A percentile compares a stretch with the other conserved stretches of the same genome.
Evolutionary conservation across 2,888 invertebrate genomes (phyloP).

Genomic region (Agonopterix heracliana): DNA sequence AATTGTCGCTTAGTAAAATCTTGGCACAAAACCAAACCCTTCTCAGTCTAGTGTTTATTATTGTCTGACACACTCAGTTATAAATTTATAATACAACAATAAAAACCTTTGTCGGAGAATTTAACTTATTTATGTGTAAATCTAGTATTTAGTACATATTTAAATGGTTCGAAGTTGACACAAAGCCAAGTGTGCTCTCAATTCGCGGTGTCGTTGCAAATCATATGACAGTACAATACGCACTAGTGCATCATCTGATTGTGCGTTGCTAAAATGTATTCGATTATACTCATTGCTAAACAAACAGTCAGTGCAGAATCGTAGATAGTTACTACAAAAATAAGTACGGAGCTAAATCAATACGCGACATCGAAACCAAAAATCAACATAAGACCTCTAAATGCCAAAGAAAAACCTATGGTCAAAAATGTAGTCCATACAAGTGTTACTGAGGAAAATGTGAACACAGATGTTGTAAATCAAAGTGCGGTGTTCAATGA

Average conservation of each 20-base stretch:
- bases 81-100: not conserved
- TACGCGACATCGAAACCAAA: slow-evolving; percentile 20
- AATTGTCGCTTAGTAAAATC: slow-evolving; percentile 44
- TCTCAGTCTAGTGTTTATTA: slow-evolving; percentile 10
- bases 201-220: slow-evolving; percentile 29
- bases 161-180: slow-evolving; percentile 35
- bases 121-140: slow-evolving; percentile 26
- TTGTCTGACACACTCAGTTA: slow-evolving; percentile 1
- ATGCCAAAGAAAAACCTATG: slow-evolving; percentile 30
- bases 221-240: slow-evolving; percentile 37
- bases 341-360: slow-evolving; percentile 45
- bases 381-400: slow-evolving; percentile 29
- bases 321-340: slow-evolving; percentile 12
- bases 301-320: not conserved
- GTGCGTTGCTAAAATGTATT: slow-evolving; percentile 26
- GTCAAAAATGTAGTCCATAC: slow-evolving; percentile 38
- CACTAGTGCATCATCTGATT: slow-evolving; percentile 35
- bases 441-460: not conserved
- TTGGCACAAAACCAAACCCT: slow-evolving; percentile 45
- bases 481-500: slow-evolving; percentile 26
- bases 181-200: slow-evolving; percentile 52
- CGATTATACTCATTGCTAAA: not conserved
- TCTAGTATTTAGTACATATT: slow-evolving; percentile 29
- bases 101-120: slow-evolving; percentile 8
- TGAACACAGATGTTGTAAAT: slow-evolving; percentile 10